A percentile compares a stretch with the other conserved stretches of the same genome.
phyloP scores from a whole-genome alignment of 30 jellyfish, hydroid and myxozoan genomes.

The Catostylus mosaicus region DNA sequence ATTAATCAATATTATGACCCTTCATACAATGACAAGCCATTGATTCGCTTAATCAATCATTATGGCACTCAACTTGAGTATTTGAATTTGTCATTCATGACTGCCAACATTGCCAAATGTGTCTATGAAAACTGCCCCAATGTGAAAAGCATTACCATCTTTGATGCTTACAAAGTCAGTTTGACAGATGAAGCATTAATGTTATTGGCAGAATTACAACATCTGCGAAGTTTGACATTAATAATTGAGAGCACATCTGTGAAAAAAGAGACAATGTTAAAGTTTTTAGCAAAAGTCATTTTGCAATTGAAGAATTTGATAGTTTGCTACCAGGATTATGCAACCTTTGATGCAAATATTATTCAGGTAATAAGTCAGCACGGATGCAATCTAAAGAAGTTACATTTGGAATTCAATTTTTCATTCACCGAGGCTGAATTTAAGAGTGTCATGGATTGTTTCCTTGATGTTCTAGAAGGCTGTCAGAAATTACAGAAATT shows the following conservation, averaged over 20 bases:
- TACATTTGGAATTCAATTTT: not conserved
- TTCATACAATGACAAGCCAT: not conserved
- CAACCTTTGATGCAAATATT: not conserved
- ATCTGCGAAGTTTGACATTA: constrained; percentile 5
- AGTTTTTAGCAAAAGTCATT: not conserved
- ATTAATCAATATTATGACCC: not conserved
- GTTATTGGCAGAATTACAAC: not conserved
- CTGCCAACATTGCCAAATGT: constrained; percentile 9
- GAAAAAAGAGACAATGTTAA: not conserved
- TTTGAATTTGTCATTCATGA: constrained; percentile 6
- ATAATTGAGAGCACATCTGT: not conserved
- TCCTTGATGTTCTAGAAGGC: not conserved
- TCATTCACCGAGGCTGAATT: not conserved
- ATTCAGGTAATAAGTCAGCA: not conserved
- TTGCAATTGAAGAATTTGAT: not conserved
- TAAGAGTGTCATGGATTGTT: not conserved
- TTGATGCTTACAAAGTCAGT: not conserved
- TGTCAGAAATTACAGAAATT: not conserved
- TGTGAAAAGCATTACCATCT: not conserved
- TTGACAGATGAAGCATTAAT: constrained; percentile 3
- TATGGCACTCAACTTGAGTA: constrained; percentile 28
- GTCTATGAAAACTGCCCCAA: constrained; percentile 3
- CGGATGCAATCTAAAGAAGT: not conserved
- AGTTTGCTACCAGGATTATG: not conserved
- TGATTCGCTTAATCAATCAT: not conserved